A percentile compares a stretch with the other conserved stretches of the same genome.
phyloP scores from a whole-genome alignment of 64 coral and sea anemone genomes.

The Trachythela sp. region DNA sequence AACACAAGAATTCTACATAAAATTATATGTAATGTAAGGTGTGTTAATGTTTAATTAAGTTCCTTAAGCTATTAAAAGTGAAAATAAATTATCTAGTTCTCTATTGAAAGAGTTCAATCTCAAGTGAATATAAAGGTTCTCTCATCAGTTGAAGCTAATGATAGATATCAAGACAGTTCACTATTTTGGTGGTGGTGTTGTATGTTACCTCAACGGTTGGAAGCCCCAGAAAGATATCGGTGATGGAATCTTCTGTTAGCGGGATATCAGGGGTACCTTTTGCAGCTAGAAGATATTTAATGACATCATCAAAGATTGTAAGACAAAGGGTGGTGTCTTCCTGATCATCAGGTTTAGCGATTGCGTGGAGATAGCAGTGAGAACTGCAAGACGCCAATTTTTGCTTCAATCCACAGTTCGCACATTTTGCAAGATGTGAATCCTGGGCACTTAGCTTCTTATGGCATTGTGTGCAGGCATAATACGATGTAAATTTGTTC shows the following conservation, averaged over 20 bases:
- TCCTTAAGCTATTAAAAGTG: too few relatives aligned
- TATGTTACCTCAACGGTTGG: not conserved
- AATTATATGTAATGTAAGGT: too few relatives aligned
- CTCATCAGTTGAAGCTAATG: too few relatives aligned
- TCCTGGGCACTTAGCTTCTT: not conserved
- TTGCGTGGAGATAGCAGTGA: conserved; percentile 13
- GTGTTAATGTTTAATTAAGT: too few relatives aligned
- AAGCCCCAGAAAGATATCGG: not conserved
- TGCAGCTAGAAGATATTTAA: not conserved
- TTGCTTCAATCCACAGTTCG: conserved; percentile 38
- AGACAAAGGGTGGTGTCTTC: not conserved
- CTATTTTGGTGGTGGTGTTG: not conserved
- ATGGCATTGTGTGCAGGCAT: not conserved
- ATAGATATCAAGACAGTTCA: not conserved
- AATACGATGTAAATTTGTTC: not conserved
- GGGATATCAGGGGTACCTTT: not conserved
- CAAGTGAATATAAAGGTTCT: too few relatives aligned
- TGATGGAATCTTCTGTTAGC: not conserved
- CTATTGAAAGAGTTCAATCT: too few relatives aligned
- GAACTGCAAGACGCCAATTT: conserved; percentile 20
- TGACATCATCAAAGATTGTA: not conserved
- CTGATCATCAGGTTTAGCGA: not conserved
- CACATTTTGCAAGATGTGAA: conserved; percentile 4
- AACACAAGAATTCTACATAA: too few relatives aligned
- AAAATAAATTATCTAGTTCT: too few relatives aligned